These are phyloP conservation scores for Silvanus unidentatus DNA, from an alignment of 2,888 invertebrate species.

Conservation along the genomic window DNA sequence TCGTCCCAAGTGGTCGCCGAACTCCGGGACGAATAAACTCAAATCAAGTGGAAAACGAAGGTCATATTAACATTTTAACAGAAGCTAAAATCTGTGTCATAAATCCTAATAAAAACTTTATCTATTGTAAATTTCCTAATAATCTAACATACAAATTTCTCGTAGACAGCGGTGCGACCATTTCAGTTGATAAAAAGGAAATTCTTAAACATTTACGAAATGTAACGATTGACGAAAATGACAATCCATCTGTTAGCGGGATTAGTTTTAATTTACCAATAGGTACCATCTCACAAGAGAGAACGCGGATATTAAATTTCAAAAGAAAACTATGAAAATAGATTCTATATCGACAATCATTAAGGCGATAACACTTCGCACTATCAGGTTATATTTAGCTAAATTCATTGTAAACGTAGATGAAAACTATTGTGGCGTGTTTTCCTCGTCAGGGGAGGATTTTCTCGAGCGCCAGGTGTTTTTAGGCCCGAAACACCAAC, in stretches of 20 bases:
- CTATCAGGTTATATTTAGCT: not conserved
- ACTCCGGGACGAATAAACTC: not conserved
- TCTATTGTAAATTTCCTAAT: not conserved
- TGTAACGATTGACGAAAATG: not conserved
- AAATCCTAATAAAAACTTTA: not conserved
- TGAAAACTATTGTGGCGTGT: no score
- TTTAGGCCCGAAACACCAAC: no score
- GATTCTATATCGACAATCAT: not conserved
- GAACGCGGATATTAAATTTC: constrained; percentile 10
- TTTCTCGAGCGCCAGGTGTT: no score
- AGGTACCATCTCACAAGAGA: constrained; percentile 1
- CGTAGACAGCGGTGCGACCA: not conserved
- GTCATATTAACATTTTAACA: not conserved
- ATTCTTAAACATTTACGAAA: not conserved
- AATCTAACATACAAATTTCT: not conserved
- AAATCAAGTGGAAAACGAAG: not conserved
- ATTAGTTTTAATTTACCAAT: not conserved
- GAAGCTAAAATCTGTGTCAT: not conserved
- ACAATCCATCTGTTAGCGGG: not conserved
- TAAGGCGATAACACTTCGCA: not conserved
- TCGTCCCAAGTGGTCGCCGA: not conserved
- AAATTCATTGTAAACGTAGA: constrained; percentile 6
- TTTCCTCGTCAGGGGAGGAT: no score
- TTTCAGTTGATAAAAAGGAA: not conserved
- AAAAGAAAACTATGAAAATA: constrained; percentile 3